Percentiles rank a stretch among this genome's conserved stretches.
These are phyloP conservation scores for Antitype chi DNA, from an alignment of 2,888 invertebrate species.

Conservation along the genomic window DNA sequence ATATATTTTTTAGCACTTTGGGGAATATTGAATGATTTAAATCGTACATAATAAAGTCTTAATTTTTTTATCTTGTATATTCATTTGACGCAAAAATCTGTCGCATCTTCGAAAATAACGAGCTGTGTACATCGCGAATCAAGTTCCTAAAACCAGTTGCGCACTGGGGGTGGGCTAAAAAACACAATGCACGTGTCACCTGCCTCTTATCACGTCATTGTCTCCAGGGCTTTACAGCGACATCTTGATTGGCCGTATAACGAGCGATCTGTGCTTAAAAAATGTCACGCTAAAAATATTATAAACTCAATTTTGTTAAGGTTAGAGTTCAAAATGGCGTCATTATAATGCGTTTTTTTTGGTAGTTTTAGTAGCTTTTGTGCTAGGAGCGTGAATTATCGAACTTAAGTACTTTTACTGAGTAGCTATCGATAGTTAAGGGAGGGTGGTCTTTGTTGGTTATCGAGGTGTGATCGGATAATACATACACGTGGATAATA, in stretches of 20 bases:
- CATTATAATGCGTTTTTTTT: constrained; percentile 3
- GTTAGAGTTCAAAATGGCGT: constrained; percentile 58
- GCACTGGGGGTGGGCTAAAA: constrained; percentile 79
- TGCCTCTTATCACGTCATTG: constrained; percentile 81
- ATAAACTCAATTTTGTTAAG: constrained; percentile 44
- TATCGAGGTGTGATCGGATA: constrained; percentile 4
- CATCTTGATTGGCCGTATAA: constrained; percentile 71
- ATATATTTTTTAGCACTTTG: neutral
- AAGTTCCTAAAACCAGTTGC: constrained; percentile 78
- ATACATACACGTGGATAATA: neutral
- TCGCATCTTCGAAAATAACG: constrained; percentile 69
- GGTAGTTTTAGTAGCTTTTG: constrained; percentile 49
- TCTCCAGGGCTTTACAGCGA: constrained; percentile 72
- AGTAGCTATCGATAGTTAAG: constrained; percentile 41
- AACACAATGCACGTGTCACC: constrained; percentile 85
- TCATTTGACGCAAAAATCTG: constrained; percentile 41
- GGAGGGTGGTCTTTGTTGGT: constrained; percentile 41
- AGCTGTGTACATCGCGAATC: constrained; percentile 72
- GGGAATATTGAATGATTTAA: neutral
- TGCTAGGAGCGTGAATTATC: constrained; percentile 62
- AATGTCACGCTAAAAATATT: constrained; percentile 33
- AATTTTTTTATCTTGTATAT: neutral
- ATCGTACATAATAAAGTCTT: neutral
- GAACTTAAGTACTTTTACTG: constrained; percentile 56
- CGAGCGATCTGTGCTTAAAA: constrained; percentile 57